Evolutionary conservation across 1,140 invertebrate species (phyloP).

Genomic region (Phortica variegata): DNA sequence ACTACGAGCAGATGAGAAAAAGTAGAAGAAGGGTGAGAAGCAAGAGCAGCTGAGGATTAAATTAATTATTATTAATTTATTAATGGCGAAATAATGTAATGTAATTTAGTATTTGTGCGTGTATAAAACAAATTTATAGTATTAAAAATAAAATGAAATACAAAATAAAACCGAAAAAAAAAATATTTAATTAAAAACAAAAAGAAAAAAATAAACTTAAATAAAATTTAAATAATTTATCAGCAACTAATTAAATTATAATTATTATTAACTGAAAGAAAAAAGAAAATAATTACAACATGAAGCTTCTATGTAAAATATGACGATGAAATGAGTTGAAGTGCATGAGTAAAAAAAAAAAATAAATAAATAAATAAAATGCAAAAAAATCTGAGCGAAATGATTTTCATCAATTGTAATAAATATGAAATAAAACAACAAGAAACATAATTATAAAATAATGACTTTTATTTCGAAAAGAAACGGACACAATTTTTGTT

Average conservation of each 20-base stretch:
- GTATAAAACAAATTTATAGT: slow-evolving; percentile 53
- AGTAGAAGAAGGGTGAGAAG: no score
- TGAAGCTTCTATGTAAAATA: slow-evolving; percentile 50
- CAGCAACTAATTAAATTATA: slow-evolving; percentile 43
- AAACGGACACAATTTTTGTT: no score
- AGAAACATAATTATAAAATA: no score
- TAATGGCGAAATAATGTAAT: slow-evolving; percentile 44
- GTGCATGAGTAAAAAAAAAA: slow-evolving; percentile 39
- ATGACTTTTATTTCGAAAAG: no score
- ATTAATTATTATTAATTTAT: slow-evolving; percentile 49
- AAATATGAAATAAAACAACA: slow-evolving; percentile 12
- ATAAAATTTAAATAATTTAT: no score
- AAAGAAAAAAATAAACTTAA: no score
- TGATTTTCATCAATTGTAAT: slow-evolving; percentile 15
- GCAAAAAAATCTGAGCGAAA: slow-evolving; percentile 7
- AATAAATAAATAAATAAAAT: slow-evolving; percentile 10
- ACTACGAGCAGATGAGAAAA: no score
- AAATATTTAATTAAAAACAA: slow-evolving; percentile 47
- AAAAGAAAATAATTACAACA: no score
- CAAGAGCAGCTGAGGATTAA: no score
- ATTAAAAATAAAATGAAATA: slow-evolving; percentile 40
- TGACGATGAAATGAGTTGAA: slow-evolving; percentile 34
- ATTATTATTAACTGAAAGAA: no score
- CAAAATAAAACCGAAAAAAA: slow-evolving; percentile 31
- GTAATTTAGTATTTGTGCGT: slow-evolving; percentile 46